Evolutionary conservation across 2,888 invertebrate genomes (phyloP).

Genomic region (Clusia tigrina): DNA sequence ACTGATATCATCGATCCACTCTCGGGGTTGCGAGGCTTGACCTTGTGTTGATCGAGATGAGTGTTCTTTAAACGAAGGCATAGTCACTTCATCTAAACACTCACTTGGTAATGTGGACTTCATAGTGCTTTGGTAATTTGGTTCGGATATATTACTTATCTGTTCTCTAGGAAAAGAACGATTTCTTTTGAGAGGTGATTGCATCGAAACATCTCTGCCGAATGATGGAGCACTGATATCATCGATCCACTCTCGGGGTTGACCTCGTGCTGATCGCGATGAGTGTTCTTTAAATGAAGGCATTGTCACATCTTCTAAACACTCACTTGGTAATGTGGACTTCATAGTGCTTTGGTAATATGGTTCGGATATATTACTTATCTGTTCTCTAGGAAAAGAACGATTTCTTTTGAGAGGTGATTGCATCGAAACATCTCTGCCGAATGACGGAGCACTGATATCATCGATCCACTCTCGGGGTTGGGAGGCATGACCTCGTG

Average conservation of each 20-base stretch:
- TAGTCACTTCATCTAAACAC: background rate
- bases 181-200: background rate
- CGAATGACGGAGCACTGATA: conserved; percentile 13
- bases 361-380: conserved; percentile 16
- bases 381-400: conserved; percentile 14
- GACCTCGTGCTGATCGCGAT: background rate
- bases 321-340: conserved; percentile 18
- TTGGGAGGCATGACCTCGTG: background rate
- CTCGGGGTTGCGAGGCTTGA: no score
- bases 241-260: background rate
- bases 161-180: background rate
- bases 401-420: background rate
- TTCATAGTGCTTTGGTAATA: background rate
- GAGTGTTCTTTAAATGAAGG: conserved; percentile 3
- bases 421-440: background rate
- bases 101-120: background rate
- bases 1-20: no score
- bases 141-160: background rate
- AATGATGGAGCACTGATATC: background rate
- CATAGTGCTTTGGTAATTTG: background rate
- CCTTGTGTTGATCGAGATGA: background rate
- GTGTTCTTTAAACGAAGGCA: background rate
- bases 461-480: conserved; percentile 12
- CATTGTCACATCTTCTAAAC: conserved; percentile 18
- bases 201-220: background rate